phyloP scores from a whole-genome alignment of 2,888 invertebrate species.

The Acholoe squamosa region DNA sequence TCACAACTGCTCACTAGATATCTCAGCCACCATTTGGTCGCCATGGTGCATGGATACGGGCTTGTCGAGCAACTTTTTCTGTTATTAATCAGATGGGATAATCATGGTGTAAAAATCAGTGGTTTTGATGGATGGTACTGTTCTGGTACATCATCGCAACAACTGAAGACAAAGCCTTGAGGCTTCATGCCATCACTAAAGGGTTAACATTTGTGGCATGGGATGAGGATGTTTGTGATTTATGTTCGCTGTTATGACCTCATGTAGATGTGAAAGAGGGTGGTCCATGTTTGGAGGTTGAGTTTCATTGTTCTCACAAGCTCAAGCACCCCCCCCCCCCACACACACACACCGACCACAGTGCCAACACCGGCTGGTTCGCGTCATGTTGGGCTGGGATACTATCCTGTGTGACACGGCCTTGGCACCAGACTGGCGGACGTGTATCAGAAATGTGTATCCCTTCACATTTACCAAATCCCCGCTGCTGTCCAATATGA shows the following conservation, averaged over 20 bases:
- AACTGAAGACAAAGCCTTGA: too few relatives aligned
- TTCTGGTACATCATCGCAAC: too few relatives aligned
- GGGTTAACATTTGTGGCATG: too few relatives aligned
- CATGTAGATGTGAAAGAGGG: neutral
- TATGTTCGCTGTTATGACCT: neutral
- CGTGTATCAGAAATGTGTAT: conserved; percentile 63
- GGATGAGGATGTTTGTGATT: neutral
- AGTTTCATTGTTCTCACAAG: neutral
- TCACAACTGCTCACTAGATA: neutral
- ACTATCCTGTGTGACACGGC: conserved; percentile 47
- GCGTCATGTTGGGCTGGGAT: conserved; percentile 11
- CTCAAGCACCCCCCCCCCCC: neutral
- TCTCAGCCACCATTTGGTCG: neutral
- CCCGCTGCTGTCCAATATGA: conserved; percentile 33
- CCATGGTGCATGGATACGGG: too few relatives aligned
- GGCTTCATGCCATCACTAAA: too few relatives aligned
- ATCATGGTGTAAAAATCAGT: too few relatives aligned
- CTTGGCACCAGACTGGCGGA: conserved; percentile 58
- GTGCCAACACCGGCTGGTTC: conserved; percentile 24
- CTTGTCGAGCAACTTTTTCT: too few relatives aligned
- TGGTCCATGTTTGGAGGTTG: neutral
- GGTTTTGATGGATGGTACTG: too few relatives aligned
- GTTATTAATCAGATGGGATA: too few relatives aligned
- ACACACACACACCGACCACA: neutral
- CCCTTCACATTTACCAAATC: neutral